Conservation (phyloP, 2,888 invertebrate species). For the Stegana nigrithorax region DNA sequence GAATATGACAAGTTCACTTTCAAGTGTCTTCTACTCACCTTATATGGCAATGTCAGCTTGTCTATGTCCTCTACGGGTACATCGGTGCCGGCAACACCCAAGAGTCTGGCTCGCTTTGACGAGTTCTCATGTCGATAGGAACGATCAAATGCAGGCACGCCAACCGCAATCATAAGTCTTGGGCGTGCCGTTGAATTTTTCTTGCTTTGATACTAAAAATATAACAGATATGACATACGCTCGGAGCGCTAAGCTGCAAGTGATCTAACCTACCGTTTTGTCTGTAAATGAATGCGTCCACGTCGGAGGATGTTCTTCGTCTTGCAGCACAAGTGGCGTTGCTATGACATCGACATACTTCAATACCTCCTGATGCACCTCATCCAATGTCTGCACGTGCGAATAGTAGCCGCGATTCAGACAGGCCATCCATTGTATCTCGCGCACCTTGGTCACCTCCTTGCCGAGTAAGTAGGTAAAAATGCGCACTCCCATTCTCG, state of each 20-base stretch:
- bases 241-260: background rate
- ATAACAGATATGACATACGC: background rate
- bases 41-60: slow-evolving; percentile 88
- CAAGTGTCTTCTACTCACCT: slow-evolving; percentile 74
- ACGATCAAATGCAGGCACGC: slow-evolving; percentile 91
- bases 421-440: slow-evolving; percentile 95
- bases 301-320: slow-evolving; percentile 80
- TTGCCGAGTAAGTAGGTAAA: slow-evolving; percentile 96
- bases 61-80: slow-evolving; percentile 88
- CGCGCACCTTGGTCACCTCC: slow-evolving; percentile 89
- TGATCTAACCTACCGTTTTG: slow-evolving; percentile 75
- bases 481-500: slow-evolving; percentile 85
- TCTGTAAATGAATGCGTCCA: slow-evolving; percentile 97
- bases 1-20: no score
- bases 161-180: slow-evolving; percentile 88
- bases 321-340: slow-evolving; percentile 82
- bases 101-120: slow-evolving; percentile 74
- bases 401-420: slow-evolving; percentile 94
- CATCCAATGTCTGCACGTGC: slow-evolving; percentile 94
- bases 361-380: slow-evolving; percentile 95
- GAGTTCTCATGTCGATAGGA: slow-evolving; percentile 71
- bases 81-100: slow-evolving; percentile 93
- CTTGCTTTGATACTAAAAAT: no score
- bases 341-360: slow-evolving; percentile 97
- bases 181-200: slow-evolving; percentile 43